phyloP scores from a whole-genome alignment of 92 coral and sea anemone species.

The Heteractis magnifica region DNA sequence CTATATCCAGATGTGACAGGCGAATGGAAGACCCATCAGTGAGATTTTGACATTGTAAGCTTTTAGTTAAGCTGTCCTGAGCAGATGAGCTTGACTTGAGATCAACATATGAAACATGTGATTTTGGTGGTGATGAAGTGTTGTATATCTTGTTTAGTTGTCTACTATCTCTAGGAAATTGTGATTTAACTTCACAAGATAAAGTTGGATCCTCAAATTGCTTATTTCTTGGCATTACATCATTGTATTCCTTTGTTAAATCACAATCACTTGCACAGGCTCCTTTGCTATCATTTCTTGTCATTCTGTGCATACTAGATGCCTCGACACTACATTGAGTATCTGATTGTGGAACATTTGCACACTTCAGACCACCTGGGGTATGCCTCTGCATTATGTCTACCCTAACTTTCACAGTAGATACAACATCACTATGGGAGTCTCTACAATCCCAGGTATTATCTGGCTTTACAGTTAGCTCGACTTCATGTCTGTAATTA shows the following conservation, averaged over 20 bases:
- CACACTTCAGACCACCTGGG: background rate
- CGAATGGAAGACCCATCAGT: background rate
- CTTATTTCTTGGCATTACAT: background rate
- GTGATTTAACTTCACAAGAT: background rate
- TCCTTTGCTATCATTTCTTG: background rate
- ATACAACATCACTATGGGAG: constrained; percentile 26
- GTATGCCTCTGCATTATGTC: constrained; percentile 34
- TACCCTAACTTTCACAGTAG: constrained; percentile 41
- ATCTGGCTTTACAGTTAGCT: constrained; percentile 39
- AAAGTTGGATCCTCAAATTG: background rate
- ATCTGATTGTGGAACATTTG: background rate
- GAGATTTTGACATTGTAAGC: background rate
- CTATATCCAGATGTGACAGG: background rate
- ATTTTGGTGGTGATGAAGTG: background rate
- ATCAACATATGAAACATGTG: background rate
- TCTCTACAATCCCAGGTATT: constrained; percentile 23
- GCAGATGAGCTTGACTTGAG: background rate
- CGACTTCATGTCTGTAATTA: constrained; percentile 33
- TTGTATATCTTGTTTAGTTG: background rate
- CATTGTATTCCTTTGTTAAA: background rate
- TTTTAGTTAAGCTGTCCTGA: background rate
- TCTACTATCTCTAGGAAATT: background rate
- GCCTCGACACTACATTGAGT: background rate
- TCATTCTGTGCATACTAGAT: background rate
- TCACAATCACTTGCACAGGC: background rate